A percentile compares a stretch with the other conserved stretches of the same genome.
phyloP scores from a whole-genome alignment of 2,888 invertebrate genomes.

The Ophraella communa region DNA sequence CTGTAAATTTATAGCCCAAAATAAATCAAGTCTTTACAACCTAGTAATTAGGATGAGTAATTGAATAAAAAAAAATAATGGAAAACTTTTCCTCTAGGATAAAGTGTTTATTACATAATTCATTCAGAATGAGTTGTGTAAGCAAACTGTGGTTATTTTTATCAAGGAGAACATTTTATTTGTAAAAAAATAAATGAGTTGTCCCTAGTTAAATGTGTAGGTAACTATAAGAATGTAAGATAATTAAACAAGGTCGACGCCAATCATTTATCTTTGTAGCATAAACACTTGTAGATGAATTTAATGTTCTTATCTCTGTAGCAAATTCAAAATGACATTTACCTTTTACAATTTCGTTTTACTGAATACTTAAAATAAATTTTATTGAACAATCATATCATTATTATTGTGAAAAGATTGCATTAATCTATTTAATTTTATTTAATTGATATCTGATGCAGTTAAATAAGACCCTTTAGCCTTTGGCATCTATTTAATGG shows the following conservation, averaged over 20 bases:
- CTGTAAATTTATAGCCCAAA: neutral
- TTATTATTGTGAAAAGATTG: too few species aligned
- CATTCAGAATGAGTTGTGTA: slow-evolving; percentile 19
- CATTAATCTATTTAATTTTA: too few species aligned
- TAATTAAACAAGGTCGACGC: slow-evolving; percentile 2
- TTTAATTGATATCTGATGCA: too few species aligned
- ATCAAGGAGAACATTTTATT: slow-evolving; percentile 15
- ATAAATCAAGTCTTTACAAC: neutral
- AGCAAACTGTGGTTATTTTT: slow-evolving; percentile 22
- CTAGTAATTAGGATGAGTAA: neutral
- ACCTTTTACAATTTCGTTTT: neutral
- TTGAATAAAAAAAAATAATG: neutral
- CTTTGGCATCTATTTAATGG: too few species aligned
- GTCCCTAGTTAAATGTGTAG: slow-evolving; percentile 2
- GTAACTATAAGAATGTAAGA: slow-evolving; percentile 2
- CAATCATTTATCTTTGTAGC: neutral
- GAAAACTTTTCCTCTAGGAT: neutral
- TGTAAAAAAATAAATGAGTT: slow-evolving; percentile 14
- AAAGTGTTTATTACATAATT: slow-evolving; percentile 19
- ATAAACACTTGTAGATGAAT: neutral
- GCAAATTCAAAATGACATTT: neutral
- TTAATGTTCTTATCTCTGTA: neutral
- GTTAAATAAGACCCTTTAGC: too few species aligned
- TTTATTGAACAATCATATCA: too few species aligned
- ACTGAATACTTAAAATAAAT: neutral